Base-by-base conservation (phyloP, 1,140 invertebrate species). In the Parasteatoda tepidariorum region DNA sequence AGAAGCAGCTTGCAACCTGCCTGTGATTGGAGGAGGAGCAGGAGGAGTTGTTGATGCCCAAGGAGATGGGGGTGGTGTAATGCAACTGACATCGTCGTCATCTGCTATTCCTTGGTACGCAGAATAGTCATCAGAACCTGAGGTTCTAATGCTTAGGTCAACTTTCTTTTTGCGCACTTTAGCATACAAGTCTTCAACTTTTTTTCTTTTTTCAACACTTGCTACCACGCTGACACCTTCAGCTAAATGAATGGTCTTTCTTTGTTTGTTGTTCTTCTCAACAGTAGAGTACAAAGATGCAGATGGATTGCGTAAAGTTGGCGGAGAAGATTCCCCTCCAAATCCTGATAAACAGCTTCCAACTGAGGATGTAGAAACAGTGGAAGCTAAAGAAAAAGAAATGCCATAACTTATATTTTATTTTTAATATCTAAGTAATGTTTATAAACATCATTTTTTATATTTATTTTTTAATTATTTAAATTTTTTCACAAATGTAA, bases 101-200 rank as follows among this genome's bases (percentile, higher is more conserved):
- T 28, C 73, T 38, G 48, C 22, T 26, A 79, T 41, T 62, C 59
- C 68, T 41, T 76, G 71, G 34, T 68, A 70, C 1, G 22, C 59
- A n/a, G 28, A 70, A 55, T 54, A 68, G 28, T 84, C 62, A 22
- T 82, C 84, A 7, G 71, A 24, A 57, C 61, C 74, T 24, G 68
- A 26, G 15, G 66, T 73, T 38, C 28, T 61, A 18, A 73, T 71
- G 15, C 67, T 79, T 30, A 75, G 26, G 7, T 84, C 75, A 41
- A 74, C 57, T 33, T 68, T 85, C 61, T 87, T 85, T 34, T 87
- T 87, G 7, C 82, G 82, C 0, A 95, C 94, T 90, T 96, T 96
- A 0, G 95, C 95, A 87, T 96, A 96, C 93, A 96, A 95, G 85
- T 95, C 94, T 86, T 96, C 95, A 0, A 95, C 86, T 86, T 93